These are phyloP conservation scores for Mallotus villosus DNA, from an alignment of 2,797 vertebrate species.

Conservation along the genomic window DNA sequence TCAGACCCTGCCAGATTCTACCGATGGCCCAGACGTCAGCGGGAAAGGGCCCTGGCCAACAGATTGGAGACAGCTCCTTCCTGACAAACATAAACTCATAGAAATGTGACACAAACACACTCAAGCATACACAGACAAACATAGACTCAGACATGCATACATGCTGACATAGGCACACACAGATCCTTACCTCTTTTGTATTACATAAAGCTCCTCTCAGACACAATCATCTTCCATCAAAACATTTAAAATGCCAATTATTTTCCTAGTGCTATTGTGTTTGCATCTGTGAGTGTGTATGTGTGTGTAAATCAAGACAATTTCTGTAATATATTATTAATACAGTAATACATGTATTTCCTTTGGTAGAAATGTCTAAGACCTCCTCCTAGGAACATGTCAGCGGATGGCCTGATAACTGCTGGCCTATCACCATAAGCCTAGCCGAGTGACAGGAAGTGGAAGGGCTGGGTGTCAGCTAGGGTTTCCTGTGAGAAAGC, in stretches of 20 bases:
- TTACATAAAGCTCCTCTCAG: slow-evolving; percentile 25
- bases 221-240: slow-evolving; percentile 8
- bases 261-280: background rate
- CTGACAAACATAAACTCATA: slow-evolving; percentile 20
- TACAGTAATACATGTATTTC: background rate
- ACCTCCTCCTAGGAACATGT: no score
- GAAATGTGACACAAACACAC: slow-evolving; percentile 4
- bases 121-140: background rate
- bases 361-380: background rate
- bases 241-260: background rate
- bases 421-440: slow-evolving; percentile 42
- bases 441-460: slow-evolving; percentile 64
- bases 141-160: background rate
- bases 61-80: slow-evolving; percentile 42
- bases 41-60: slow-evolving; percentile 40
- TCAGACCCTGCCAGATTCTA: slow-evolving; percentile 11
- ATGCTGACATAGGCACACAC: background rate
- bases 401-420: background rate
- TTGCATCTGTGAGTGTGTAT: background rate
- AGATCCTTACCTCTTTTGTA: slow-evolving; percentile 18
- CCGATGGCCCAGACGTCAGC: slow-evolving; percentile 25
- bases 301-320: background rate
- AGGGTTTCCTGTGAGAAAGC: slow-evolving; percentile 64
- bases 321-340: no score
- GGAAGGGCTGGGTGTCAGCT: slow-evolving; percentile 63